phyloP scores from a whole-genome alignment of 1,140 invertebrate genomes.

The Drosophila arizonae region DNA sequence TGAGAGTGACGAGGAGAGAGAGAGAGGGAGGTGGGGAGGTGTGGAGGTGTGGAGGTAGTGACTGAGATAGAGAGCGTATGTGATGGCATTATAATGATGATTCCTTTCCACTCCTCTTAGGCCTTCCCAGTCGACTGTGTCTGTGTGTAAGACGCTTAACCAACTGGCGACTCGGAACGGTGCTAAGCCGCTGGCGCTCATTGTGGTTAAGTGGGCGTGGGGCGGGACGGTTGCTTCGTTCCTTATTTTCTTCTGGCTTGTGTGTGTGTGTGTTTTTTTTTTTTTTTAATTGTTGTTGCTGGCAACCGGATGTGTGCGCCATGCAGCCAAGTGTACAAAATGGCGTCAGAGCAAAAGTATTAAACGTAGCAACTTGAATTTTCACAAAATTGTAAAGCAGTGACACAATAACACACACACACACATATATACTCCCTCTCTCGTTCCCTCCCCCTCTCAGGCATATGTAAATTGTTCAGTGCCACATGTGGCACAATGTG shows the following conservation, averaged over 20 bases:
- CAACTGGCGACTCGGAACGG: constrained; percentile 39
- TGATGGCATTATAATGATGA: constrained; percentile 39
- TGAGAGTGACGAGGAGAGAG: neutral
- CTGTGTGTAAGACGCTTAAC: constrained; percentile 57
- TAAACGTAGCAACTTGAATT: constrained; percentile 67
- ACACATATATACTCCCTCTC: constrained; percentile 30
- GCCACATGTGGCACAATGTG: constrained; percentile 58
- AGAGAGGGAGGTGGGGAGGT: neutral
- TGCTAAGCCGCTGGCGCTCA: constrained; percentile 44
- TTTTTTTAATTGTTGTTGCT: constrained; percentile 62
- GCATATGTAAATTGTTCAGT: constrained; percentile 42
- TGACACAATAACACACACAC: constrained; percentile 38
- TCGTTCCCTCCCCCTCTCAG: constrained; percentile 17
- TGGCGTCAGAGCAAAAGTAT: constrained; percentile 48
- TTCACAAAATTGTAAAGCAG: constrained; percentile 44
- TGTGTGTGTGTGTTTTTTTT: neutral
- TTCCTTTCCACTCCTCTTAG: constrained; percentile 21
- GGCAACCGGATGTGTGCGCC: constrained; percentile 34
- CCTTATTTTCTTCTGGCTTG: constrained; percentile 27
- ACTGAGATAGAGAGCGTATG: constrained; percentile 45
- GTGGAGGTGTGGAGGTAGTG: neutral
- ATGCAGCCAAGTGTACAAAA: constrained; percentile 49
- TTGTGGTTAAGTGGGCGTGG: constrained; percentile 18
- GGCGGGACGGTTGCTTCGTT: neutral
- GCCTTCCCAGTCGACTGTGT: constrained; percentile 27